Percentiles rank a stretch among this genome's conserved stretches.
These are phyloP conservation scores for Plectus sambesii DNA, from an alignment of 1,140 invertebrate genomes.

Conservation along the genomic window DNA sequence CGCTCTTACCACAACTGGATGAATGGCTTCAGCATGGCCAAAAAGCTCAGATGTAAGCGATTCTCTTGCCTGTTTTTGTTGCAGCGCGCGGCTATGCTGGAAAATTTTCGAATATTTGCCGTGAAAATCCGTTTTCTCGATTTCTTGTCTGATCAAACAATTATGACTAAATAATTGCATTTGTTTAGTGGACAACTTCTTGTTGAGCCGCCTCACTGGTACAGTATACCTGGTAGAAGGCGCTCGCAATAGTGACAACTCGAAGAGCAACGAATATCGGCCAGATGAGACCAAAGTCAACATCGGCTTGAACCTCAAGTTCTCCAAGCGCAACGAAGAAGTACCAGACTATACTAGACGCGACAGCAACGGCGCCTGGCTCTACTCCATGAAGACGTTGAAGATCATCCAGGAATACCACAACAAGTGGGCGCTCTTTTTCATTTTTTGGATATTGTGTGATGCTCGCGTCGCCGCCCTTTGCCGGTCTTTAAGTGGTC, in stretches of 20 bases:
- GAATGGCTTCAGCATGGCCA: no score
- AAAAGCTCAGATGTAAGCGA: no score
- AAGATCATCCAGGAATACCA: conserved; percentile 17
- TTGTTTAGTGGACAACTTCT: conserved; percentile 43
- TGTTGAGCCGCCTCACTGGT: conserved; percentile 72
- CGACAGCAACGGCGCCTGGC: conserved; percentile 47
- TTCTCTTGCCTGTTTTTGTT: conserved; percentile 3
- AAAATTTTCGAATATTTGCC: background rate
- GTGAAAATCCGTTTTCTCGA: background rate
- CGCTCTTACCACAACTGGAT: no score
- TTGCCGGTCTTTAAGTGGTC: no score
- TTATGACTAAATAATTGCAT: background rate
- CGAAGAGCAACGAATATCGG: conserved; percentile 19
- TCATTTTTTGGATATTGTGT: no score
- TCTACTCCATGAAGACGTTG: conserved; percentile 20
- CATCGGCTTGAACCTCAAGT: conserved; percentile 81
- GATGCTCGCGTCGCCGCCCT: no score
- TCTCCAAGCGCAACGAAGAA: conserved; percentile 62
- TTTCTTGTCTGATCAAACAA: background rate
- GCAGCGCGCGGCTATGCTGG: background rate
- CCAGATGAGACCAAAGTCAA: conserved; percentile 58
- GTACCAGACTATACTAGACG: conserved; percentile 67
- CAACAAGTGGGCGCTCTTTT: conserved; percentile 57
- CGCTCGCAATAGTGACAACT: conserved; percentile 24
- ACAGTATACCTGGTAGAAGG: conserved; percentile 56